Evolutionary conservation across 2,797 vertebrate genomes (phyloP), one percentile per base, ranked within the genome.

Genomic region (Dallia pectoralis): DNA sequence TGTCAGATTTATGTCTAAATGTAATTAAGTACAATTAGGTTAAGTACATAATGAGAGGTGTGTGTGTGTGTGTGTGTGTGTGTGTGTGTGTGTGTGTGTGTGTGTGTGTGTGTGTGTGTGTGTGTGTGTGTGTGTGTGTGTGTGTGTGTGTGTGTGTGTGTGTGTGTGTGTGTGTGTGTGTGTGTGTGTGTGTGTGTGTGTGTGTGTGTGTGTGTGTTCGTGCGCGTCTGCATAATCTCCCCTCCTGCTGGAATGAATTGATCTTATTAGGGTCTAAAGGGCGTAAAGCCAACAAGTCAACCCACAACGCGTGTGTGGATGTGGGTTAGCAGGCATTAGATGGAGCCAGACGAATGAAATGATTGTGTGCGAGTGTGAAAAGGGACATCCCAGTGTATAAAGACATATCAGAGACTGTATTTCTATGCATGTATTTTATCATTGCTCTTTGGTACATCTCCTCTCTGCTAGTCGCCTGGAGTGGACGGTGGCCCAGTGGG

Each of bases 401-500:
- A 40, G 36, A 5, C 36, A 40, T 40, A 5, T 5, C 5, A 40
- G 36, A 40, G 36, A n/a, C n/a, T n/a, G n/a, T n/a, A 40, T 40
- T 40, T 2, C 36, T 40, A 40, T 40, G 36, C 36, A 2, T 40
- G 36, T 40, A 40, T 40, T 40, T 5, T 40, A 40, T 0, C 36
- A 5, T 1, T 40, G 36, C 36, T 40, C 36, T 40, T 1, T 40
- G 36, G 29, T n/a, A 47, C 18, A n/a, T 73, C 18, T 75, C 61
- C 65, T 53, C 25, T 69, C 69, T 72, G 53, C 29, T 82, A 99
- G 98, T 79, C 93, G 93, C 30, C 86, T 99, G 74, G 96, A 98
- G 85, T 94, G 94, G 91, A 94, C 96, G 0, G 91, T 98, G 78
- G 90, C 87, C 72, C 95, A 97, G 79, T 99, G 98, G 97, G 95